Evolutionary conservation across 2,888 invertebrate genomes (phyloP).

Genomic region (Synanthedon vespiformis): DNA sequence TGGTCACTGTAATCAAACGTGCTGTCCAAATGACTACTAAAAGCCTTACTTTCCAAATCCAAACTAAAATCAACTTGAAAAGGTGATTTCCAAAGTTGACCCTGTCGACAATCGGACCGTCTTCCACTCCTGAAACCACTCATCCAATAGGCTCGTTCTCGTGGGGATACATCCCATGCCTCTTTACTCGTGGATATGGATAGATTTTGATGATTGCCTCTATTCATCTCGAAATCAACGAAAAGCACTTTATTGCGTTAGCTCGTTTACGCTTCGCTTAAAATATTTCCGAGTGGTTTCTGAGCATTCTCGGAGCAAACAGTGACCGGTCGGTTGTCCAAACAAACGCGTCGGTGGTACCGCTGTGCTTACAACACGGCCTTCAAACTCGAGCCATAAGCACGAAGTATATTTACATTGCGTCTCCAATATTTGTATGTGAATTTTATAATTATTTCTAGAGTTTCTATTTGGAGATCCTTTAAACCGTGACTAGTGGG

Average conservation of each 20-base stretch:
- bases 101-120: too few relatives aligned
- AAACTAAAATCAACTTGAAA: too few relatives aligned
- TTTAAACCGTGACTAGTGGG: slow-evolving; percentile 10
- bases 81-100: too few relatives aligned
- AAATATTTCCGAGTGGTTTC: slow-evolving; percentile 59
- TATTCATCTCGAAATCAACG: slow-evolving; percentile 7
- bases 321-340: slow-evolving; percentile 62
- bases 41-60: too few relatives aligned
- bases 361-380: slow-evolving; percentile 28
- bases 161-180: too few relatives aligned
- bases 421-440: slow-evolving; percentile 47
- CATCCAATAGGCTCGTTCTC: too few relatives aligned
- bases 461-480: slow-evolving; percentile 8
- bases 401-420: slow-evolving; percentile 47
- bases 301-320: slow-evolving; percentile 54
- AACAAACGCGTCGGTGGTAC: slow-evolving; percentile 40
- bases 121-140: too few relatives aligned
- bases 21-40: too few relatives aligned
- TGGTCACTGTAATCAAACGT: too few relatives aligned
- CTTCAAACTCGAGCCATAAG: slow-evolving; percentile 34
- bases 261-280: slow-evolving; percentile 39
- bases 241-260: slow-evolving; percentile 19
- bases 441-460: slow-evolving; percentile 42
- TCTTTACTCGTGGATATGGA: too few relatives aligned
- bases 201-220: too few relatives aligned